These are phyloP conservation scores for Perizoma affinitatum DNA, from an alignment of 2,888 invertebrate genomes.

Conservation along the genomic window DNA sequence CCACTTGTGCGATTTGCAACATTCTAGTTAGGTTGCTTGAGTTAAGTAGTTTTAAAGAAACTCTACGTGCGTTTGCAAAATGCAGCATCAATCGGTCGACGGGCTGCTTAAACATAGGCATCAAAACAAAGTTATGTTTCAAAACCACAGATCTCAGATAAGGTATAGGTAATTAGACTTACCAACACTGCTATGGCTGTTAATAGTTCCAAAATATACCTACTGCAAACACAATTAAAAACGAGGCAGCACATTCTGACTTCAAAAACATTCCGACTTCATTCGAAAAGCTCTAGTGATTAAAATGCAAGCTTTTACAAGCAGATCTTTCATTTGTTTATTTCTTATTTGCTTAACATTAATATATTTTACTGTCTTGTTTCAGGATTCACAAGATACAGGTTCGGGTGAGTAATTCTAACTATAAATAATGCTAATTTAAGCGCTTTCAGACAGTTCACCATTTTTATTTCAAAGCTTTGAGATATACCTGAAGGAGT, in stretches of 20 bases:
- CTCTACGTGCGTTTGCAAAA: background rate
- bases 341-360: slow-evolving; percentile 31
- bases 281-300: slow-evolving; percentile 10
- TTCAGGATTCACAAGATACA: slow-evolving; percentile 73
- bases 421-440: slow-evolving; percentile 6
- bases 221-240: no score
- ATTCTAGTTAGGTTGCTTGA: background rate
- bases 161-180: no score
- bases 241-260: background rate
- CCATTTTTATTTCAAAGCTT: slow-evolving; percentile 14
- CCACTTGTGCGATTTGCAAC: slow-evolving; percentile 30
- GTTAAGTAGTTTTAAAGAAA: background rate
- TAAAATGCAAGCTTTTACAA: slow-evolving; percentile 39
- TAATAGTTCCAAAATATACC: no score
- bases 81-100: no score
- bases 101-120: no score
- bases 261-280: slow-evolving; percentile 2
- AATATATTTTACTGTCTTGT: slow-evolving; percentile 54
- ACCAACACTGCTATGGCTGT: no score
- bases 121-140: no score
- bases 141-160: no score
- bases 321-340: slow-evolving; percentile 18
- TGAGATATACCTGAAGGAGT: background rate
- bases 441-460: slow-evolving; percentile 14
- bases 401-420: slow-evolving; percentile 63